Evolutionary conservation across 1,140 invertebrate genomes (phyloP).

Genomic region (Tetraneura akinire): DNA sequence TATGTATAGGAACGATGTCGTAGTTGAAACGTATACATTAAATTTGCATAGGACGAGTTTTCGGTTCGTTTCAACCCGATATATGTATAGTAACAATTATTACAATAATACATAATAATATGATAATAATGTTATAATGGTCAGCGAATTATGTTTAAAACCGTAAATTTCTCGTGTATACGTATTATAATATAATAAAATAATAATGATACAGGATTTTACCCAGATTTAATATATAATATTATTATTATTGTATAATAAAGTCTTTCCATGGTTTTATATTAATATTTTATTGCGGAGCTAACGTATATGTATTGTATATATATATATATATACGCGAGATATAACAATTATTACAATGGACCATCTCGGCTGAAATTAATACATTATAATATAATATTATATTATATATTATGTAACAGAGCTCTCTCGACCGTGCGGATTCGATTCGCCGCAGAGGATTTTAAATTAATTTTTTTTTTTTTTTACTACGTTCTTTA

Average conservation of each 20-base stretch:
- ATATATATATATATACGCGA: no score
- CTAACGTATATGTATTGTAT: neutral
- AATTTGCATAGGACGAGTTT: conserved; percentile 15
- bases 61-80: neutral
- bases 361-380: neutral
- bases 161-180: neutral
- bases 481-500: no score
- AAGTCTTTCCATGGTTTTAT: neutral
- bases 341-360: conserved; percentile 20
- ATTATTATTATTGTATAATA: no score
- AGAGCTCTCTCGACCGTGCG: no score
- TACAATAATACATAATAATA: no score
- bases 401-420: no score
- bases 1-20: no score
- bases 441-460: neutral
- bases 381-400: neutral
- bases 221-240: neutral
- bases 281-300: conserved; percentile 3
- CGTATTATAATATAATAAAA: neutral
- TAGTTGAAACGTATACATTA: no score
- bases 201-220: no score
- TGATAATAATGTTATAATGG: no score
- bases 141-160: conserved; percentile 25
- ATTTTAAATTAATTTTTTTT: no score
- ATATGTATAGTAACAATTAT: neutral